phyloP scores from a whole-genome alignment of 2,797 vertebrate species.

The Enteromius trimaculatus region DNA sequence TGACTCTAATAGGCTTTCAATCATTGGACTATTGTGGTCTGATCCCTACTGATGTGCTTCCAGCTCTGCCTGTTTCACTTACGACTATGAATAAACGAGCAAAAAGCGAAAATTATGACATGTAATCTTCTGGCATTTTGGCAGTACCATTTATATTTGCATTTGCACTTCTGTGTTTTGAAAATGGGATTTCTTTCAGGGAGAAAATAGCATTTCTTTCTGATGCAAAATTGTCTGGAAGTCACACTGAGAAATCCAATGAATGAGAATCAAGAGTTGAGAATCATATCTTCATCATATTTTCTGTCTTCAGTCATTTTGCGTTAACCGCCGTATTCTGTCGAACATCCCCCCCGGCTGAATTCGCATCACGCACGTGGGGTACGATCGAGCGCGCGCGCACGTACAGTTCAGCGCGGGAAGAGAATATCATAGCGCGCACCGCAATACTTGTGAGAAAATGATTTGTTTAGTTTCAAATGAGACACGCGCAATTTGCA shows the following conservation, averaged over 20 bases:
- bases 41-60: conserved; percentile 34
- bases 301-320: conserved; percentile 45
- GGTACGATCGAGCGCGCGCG: neutral
- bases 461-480: conserved; percentile 51
- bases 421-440: neutral
- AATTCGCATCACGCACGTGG: conserved; percentile 13
- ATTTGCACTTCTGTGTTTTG: conserved; percentile 45
- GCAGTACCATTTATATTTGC: conserved; percentile 33
- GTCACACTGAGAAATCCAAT: conserved; percentile 50
- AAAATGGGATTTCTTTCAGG: conserved; percentile 56
- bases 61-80: conserved; percentile 41
- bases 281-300: conserved; percentile 50
- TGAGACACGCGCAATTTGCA: conserved; percentile 51
- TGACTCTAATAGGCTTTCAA: conserved; percentile 46
- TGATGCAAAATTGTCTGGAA: conserved; percentile 47
- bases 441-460: conserved; percentile 38
- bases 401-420: neutral
- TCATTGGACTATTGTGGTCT: conserved; percentile 37
- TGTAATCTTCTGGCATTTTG: conserved; percentile 42
- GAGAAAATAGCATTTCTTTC: conserved; percentile 47
- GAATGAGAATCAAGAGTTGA: conserved; percentile 35
- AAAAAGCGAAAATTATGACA: conserved; percentile 20
- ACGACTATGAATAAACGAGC: conserved; percentile 40
- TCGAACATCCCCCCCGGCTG: conserved; percentile 4
- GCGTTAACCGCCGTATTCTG: conserved; percentile 23